Conservation (phyloP, 2,113 vertebrate species). For the Colossoma macropomum region DNA sequence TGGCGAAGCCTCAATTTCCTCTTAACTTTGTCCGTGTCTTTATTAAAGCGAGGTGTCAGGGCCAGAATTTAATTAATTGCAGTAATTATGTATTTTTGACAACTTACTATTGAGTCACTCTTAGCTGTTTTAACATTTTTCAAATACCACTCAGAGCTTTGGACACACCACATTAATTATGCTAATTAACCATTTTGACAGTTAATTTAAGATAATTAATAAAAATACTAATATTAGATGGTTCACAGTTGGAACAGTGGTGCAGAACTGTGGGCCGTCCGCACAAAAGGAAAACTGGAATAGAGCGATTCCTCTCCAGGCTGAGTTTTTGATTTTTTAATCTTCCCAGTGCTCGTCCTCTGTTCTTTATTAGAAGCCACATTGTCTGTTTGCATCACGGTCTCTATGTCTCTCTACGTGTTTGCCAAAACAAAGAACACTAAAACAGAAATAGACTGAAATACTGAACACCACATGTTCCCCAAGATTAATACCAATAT, state of each 20-base stretch:
- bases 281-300: slow-evolving; percentile 21
- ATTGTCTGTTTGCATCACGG: too few species aligned
- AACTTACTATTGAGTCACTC: slow-evolving; percentile 67
- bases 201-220: slow-evolving; percentile 81
- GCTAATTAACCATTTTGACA: slow-evolving; percentile 79
- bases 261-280: slow-evolving; percentile 12
- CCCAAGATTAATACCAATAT: too few species aligned
- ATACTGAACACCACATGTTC: too few species aligned
- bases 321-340: too few species aligned
- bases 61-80: slow-evolving; percentile 72
- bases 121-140: slow-evolving; percentile 73
- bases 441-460: too few species aligned
- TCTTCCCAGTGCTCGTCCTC: too few species aligned
- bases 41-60: slow-evolving; percentile 59
- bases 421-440: too few species aligned
- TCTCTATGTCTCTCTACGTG: too few species aligned
- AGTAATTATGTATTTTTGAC: slow-evolving; percentile 75
- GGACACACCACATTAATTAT: slow-evolving; percentile 77
- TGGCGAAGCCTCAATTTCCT: not conserved
- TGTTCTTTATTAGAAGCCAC: too few species aligned
- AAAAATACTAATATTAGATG: slow-evolving; percentile 80
- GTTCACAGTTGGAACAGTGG: slow-evolving; percentile 59
- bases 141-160: slow-evolving; percentile 67
- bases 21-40: slow-evolving; percentile 24
- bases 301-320: slow-evolving; percentile 16